phyloP scores from a whole-genome alignment of 2,797 vertebrate genomes.

The Myotis myotis region DNA sequence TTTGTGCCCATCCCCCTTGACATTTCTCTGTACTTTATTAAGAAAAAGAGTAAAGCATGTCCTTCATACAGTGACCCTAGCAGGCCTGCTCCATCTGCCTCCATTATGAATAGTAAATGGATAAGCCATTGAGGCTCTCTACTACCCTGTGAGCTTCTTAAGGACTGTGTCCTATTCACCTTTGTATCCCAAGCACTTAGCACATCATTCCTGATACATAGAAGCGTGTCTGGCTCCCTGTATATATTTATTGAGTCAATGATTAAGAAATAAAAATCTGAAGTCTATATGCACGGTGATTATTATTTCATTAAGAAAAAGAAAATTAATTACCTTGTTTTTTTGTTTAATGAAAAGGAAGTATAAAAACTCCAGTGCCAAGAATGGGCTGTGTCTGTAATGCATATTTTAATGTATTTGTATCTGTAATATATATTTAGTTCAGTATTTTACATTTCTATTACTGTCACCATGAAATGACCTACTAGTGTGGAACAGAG shows the following conservation, averaged over 20 bases:
- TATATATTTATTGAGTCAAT: background rate
- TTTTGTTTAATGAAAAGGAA: background rate
- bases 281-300: constrained; percentile 16
- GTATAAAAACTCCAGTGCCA: background rate
- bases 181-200: background rate
- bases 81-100: background rate
- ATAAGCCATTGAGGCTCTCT: background rate
- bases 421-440: background rate
- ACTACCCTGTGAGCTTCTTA: background rate
- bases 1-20: background rate
- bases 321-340: background rate
- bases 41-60: background rate
- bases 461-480: background rate
- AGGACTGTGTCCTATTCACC: background rate
- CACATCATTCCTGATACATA: background rate
- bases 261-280: background rate
- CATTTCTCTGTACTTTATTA: background rate
- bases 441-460: background rate
- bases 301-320: constrained; percentile 36
- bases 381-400: background rate
- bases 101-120: background rate
- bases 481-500: background rate
- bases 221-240: background rate
- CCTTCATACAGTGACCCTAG: background rate
- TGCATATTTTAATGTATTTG: background rate